Conservation (phyloP, 2,888 invertebrate species). For the Drosophila ustulata region DNA sequence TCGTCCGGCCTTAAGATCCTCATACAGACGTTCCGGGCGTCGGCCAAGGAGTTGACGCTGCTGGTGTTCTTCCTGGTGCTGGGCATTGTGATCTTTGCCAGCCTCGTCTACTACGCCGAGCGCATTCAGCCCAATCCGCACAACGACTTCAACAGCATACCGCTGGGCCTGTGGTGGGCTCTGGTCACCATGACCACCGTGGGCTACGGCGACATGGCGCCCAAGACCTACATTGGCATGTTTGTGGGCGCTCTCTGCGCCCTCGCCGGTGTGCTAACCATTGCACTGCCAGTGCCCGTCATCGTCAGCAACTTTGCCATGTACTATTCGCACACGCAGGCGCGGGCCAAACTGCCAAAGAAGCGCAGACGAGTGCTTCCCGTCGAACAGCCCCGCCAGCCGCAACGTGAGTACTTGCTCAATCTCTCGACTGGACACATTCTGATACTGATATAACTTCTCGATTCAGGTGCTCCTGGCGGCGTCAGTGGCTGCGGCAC, state of each 20-base stretch:
- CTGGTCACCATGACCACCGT: constrained; percentile 99
- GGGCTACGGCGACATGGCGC: constrained; percentile 99
- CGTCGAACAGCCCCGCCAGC: constrained; percentile 94
- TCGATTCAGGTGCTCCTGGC: constrained; percentile 81
- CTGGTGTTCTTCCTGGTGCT: constrained; percentile 98
- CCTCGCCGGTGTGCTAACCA: constrained; percentile 98
- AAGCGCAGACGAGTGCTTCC: constrained; percentile 98
- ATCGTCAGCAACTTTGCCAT: constrained; percentile 99
- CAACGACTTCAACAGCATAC: constrained; percentile 99
- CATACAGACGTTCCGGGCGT: constrained; percentile 98
- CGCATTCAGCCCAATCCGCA: constrained; percentile 97
- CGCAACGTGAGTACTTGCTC: constrained; percentile 51
- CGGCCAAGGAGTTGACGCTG: constrained; percentile 97
- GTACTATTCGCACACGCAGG: constrained; percentile 98
- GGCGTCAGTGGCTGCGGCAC: constrained; percentile 84
- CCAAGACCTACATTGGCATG: constrained; percentile 99
- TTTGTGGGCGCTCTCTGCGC: constrained; percentile 99
- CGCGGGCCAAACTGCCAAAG: constrained; percentile 99
- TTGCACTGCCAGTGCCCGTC: constrained; percentile 99
- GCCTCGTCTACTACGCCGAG: constrained; percentile 99
- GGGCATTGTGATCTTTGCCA: constrained; percentile 99
- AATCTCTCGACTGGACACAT: too few relatives aligned
- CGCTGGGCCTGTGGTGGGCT: constrained; percentile 99
- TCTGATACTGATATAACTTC: not conserved
- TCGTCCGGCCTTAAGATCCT: constrained; percentile 99